Evolutionary conservation across 1,140 invertebrate genomes (phyloP).

Genomic region (Leptopilina boulardi): DNA sequence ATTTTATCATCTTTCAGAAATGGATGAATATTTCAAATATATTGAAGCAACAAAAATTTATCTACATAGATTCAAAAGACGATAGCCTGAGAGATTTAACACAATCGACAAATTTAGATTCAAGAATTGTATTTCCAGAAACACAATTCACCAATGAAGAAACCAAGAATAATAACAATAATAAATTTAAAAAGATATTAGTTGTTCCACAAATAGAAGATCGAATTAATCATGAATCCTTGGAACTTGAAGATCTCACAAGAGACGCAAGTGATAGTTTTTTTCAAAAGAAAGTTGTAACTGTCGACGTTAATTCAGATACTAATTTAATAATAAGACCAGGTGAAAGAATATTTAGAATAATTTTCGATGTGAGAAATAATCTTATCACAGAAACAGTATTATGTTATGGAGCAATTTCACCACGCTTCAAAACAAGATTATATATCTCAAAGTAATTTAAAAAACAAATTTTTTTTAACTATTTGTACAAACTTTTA

Average conservation of each 20-base stretch:
- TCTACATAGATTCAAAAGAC: neutral
- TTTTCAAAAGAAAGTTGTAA: slow-evolving; percentile 45
- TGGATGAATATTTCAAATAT: neutral
- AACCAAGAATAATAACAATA: neutral
- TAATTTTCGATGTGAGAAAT: slow-evolving; percentile 62
- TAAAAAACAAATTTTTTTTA: neutral
- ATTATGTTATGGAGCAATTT: slow-evolving; percentile 46
- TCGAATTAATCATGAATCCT: slow-evolving; percentile 40
- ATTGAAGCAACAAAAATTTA: neutral
- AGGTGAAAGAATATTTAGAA: slow-evolving; percentile 36
- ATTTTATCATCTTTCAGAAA: too few relatives aligned
- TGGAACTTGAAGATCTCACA: slow-evolving; percentile 51
- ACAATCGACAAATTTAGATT: slow-evolving; percentile 7
- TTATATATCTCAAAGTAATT: slow-evolving; percentile 15
- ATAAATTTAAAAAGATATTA: neutral
- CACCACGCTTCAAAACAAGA: slow-evolving; percentile 35
- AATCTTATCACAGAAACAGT: slow-evolving; percentile 52
- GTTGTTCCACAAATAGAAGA: slow-evolving; percentile 26
- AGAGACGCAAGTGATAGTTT: slow-evolving; percentile 34
- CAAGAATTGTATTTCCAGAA: neutral
- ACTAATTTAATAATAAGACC: slow-evolving; percentile 58
- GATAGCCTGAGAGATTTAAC: neutral
- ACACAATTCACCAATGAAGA: neutral
- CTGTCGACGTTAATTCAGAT: slow-evolving; percentile 59
- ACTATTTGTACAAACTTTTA: too few relatives aligned